Base-by-base conservation (phyloP, 1,140 invertebrate species). In the Papilio aristodemus region DNA sequence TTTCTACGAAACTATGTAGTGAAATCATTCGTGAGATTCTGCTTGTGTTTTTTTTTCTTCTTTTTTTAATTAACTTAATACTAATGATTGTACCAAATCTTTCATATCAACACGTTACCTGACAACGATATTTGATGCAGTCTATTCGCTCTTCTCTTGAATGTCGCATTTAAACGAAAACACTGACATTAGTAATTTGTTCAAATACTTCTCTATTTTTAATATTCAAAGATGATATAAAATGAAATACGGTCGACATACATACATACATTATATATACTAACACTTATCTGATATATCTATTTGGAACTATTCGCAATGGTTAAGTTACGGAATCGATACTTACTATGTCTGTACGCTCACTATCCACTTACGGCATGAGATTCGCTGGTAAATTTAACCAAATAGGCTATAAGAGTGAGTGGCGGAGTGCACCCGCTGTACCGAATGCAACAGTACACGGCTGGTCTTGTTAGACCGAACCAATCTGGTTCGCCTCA, bases 391-490 rank as follows among this genome's bases (percentile, higher is more conserved):
- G 78, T 84, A 83, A 84, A 86, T 87, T 85, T 80, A 78, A 83
- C 77, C 81, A 85, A 87, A 86, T 86, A 81, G 79, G 74, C 82
- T 76, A 85, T 85, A 83, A 79, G 74, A 80, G 79, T 77, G 79
- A 80, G 76, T 79, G 75, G 76, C 71, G 74, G 71, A 73, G 73
- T 79, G 76, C 74, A 79, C 70, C 66, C 70, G 73, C 73, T 78
- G 77, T 76, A 78, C 70, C 68, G 72, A 74, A 80, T 73, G 81
- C 80, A 83, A 80, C 78, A 73, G 71, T 75, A 75, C 68, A 69
- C 66, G 77, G 57, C n/a, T 59, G 75, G 72, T 74, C 76, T 80
- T 80, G 78, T 79, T 77, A 79, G 70, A 78, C 72, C 76, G 71
- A 80, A 70, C 75, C 81, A 81, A 86, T 85, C 77, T 77, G 72